Evolutionary conservation across 2,888 invertebrate genomes (phyloP), one percentile per base, ranked within the genome.

Genomic region (Oxyteleia sp.): DNA sequence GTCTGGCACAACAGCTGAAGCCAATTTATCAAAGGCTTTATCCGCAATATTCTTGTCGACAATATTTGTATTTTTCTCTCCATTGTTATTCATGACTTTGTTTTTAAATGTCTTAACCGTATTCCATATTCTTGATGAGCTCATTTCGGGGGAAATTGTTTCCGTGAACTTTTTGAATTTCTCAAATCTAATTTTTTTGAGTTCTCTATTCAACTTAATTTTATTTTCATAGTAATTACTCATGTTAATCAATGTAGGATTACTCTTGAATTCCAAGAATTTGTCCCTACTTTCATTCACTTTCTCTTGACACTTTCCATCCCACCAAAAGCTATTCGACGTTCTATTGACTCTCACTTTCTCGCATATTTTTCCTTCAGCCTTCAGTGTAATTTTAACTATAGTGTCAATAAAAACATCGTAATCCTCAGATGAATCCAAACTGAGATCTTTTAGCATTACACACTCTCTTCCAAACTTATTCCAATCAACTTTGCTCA

Each of bases 211-310:
- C 13, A 47, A 49, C 11, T 18, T 4, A n/a, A n/a, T n/a, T n/a
- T n/a, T n/a, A 13, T n/a, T n/a, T n/a, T n/a, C n/a, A n/a, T n/a
- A n/a, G n/a, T 38, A 57, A 10, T 11, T 57, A 8, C 7, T 26
- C 29, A 61, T 59, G 41, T 61, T 72, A 8, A 7, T 7, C n/a
- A 72, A 41, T 23, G 57, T 20, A 3, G 57, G 57, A 15, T 32
- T 55, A 4, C 20, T 3, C 38, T 49, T 66, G 13, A 45, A 75
- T 26, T 15, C 13, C n/a, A 16, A 5, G 41, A 47, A 66, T 26
- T 49, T 66, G 0, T 49, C 3, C n/a, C 11, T 57, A 18, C 51
- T 51, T 18, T 55, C 0, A 0, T 71, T 23, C 7, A 59, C 13
- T 8, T 64, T 0, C 1, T 20, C 3, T 55, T 64, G 55, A 10